phyloP scores from a whole-genome alignment of 2,113 vertebrate species.

The Daubentonia madagascariensis region DNA sequence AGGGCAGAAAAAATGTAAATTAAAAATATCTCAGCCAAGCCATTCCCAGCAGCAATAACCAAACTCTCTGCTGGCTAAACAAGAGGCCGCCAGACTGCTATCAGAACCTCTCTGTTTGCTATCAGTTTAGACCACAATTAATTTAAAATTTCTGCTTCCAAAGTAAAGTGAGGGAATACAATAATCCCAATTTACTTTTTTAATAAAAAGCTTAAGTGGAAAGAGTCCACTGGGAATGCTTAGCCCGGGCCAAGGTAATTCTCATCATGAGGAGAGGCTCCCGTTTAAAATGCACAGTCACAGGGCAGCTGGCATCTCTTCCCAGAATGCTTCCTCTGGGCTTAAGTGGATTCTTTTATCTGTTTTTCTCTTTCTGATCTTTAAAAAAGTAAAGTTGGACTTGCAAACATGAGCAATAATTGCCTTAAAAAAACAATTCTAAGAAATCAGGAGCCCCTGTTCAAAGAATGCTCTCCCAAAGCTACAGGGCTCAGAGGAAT shows the following conservation, averaged over 20 bases:
- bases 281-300: conserved; percentile 72
- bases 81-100: conserved; percentile 62
- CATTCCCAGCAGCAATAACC: conserved; percentile 72
- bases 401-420: conserved; percentile 46
- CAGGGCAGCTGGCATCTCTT: conserved; percentile 24
- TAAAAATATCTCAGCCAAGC: conserved; percentile 71
- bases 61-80: conserved; percentile 70
- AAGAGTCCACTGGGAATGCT: conserved; percentile 62
- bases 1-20: conserved; percentile 69
- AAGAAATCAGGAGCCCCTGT: not conserved
- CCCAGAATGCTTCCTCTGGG: conserved; percentile 59
- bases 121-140: conserved; percentile 77
- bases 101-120: conserved; percentile 67
- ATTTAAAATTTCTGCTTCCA: conserved; percentile 74
- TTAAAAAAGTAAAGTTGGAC: conserved; percentile 44
- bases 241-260: conserved; percentile 64
- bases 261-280: conserved; percentile 43
- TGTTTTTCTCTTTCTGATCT: not conserved
- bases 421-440: conserved; percentile 49
- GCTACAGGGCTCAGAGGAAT: not conserved
- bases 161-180: conserved; percentile 74
- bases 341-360: conserved; percentile 44
- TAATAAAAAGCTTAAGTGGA: conserved; percentile 77
- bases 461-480: conserved; percentile 33
- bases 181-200: conserved; percentile 78